Base-by-base conservation (phyloP, 2,797 vertebrate species). In the Arctocebus calabarensis region DNA sequence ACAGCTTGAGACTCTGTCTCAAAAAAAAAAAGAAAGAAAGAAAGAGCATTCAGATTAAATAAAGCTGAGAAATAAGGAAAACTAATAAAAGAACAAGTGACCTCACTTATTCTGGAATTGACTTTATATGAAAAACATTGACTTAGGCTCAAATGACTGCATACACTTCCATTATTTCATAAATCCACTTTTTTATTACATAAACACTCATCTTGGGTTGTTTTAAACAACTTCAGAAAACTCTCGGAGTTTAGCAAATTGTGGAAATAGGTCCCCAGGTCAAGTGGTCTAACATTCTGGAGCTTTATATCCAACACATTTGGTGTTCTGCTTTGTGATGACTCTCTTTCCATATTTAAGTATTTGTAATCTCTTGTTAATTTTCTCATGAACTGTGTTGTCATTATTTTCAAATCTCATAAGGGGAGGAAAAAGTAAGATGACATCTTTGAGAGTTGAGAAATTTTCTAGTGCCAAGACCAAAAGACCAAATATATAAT, bases 371-470 rank as follows among this genome's bases (percentile, higher is more conserved):
- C 92, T 94, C 5, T 57, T 94, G 96, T 94, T 92, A 88, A 84
- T 89, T 97, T 97, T 97, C 96, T 91, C 96, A 97, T 82, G 92
- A 83, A 66, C 74, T 88, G 4, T 13, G 45, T n/a, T 96, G 37
- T 96, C 85, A 62, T 90, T 92, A 75, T 93, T 37, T 22, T 62
- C 78, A 96, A 85, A 90, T 59, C 75, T 79, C 25, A 14, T 59
- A 86, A 75, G 40, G 17, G 37, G n/a, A 91, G 32, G 34, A 92
- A 43, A 88, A 89, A 90, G 68, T 43, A 83, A 70, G 27, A 84
- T 8, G 83, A 43, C 7, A 91, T 16, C 48, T 37, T 91, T 89
- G 88, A 88, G 25, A 77, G 34, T 66, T 89, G 83, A 57, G 17
- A 66, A 37, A 48, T 66, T 71, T 93, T 68, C 91, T 90, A 61